Base-by-base conservation (phyloP, 2,113 vertebrate genomes). In the Halichoeres trimaculatus region DNA sequence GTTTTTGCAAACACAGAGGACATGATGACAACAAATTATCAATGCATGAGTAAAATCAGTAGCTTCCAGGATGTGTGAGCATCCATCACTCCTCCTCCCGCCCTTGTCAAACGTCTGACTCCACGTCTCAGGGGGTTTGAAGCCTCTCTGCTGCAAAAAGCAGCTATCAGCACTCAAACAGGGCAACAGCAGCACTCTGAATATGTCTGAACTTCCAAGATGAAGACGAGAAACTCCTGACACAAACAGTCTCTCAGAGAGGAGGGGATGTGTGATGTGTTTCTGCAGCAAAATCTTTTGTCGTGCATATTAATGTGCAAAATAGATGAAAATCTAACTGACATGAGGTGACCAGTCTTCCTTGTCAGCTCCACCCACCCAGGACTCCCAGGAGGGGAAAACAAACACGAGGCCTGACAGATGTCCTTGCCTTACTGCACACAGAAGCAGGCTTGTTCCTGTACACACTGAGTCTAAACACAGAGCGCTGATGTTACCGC, bases 1-100 rank as follows among this genome's bases (percentile, higher is more conserved):
- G 95, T 94, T 55, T 90, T 81, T 6, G 6, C 30, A 80, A 74
- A 91, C 55, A 82, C 57, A 88, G 0, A 48, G 74, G 51, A 89
- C 2, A 38, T 3, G 26, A 3, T 12, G n/a, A 41, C 38, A 13
- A 34, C 2, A 2, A 3, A 30, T 1, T 9, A 12, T 1, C 3
- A 50, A 4, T 2, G 45, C 0, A 13, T 11, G 12, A 10, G 20
- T 0, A 17, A 17, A 22, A 17, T n/a, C 17, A 53, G n/a, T n/a
- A n/a, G n/a, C 60, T 45, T 55, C 47, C 43, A 34, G 54, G 54
- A 40, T 23, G 10, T 43, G 20, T 14, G 48, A 45, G 17, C 30
- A 69, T 74, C 76, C 83, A 77, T 87, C 82, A 68, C 8, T 26
- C 35, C 30, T 24, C 36, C 41, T 16, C 36, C 41, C 12, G 35